Base-by-base conservation (phyloP, 2,113 vertebrate species). In the Passerina amoena region DNA sequence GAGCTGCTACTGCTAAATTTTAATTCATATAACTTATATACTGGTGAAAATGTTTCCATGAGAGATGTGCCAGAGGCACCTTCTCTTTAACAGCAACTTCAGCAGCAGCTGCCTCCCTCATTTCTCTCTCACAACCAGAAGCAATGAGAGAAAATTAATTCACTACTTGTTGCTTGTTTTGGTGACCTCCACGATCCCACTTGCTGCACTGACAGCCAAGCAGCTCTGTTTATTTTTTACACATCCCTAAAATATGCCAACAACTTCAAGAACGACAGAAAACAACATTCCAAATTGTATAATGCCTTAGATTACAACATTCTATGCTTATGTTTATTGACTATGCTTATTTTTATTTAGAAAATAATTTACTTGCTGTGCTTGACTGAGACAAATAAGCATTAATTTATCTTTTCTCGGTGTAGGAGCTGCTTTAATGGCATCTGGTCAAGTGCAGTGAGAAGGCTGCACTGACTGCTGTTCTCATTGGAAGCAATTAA, bases 311-410 rank as follows among this genome's bases (percentile, higher is more conserved):
- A 96, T 90, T 82, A 71, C 95, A 93, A 89, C 45, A 90, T 89
- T 91, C 95, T 87, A 48, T 93, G 96, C 38, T 60, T 96, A 50
- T 69, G 88, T 96, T 97, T 96, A 95, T 97, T 94, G 79, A 35
- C 53, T 92, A 6, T 66, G 88, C 94, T 97, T 96, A 63, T 97
- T 97, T 97, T 95, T 92, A 86, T 95, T 91, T 92, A 33, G n/a
- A 69, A 96, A 95, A 44, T 87, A 71, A 96, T 96, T 89, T 89
- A 91, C 53, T 71, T 82, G 53, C 88, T 96, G 82, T 76, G 88
- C 83, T 86, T 97, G 95, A 90, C 73, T 92, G 95, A 93, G 88
- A 88, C 92, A 94, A 97, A 94, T 86, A 80, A 92, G 92, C 76
- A 89, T 73, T 94, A 78, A 92, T 94, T 96, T 95, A 5, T 54